Base-by-base conservation (phyloP, 2,113 vertebrate species). In the Oncorhynchus masou region DNA sequence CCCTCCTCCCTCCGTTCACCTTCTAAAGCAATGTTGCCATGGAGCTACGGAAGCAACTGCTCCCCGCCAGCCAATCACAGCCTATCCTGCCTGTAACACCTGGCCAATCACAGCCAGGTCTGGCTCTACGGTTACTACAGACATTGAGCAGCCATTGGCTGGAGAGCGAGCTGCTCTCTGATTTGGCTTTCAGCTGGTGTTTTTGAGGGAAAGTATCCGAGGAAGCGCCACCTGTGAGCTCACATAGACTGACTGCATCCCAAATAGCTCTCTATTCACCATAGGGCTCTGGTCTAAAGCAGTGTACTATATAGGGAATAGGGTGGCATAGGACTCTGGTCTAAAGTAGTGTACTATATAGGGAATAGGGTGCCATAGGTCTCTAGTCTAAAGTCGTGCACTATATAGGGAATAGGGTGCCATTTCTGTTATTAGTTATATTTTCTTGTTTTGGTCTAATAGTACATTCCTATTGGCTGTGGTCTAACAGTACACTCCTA, bases 21-120 rank as follows among this genome's bases (percentile, higher is more conserved):
- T 79, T 27, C n/a, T 69, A 45, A 86, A 90, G 87, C 89, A 90
- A 92, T 89, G 86, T 91, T 90, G 91, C 90, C 90, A 89, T 91
- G 90, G 88, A 91, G 85, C 89, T 90, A 90, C 88, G 86, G 91
- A 91, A 92, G 89, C 91, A 82, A 83, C 78, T 0, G 71, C 76
- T 16, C 34, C 0, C 74, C 1, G 3, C 74, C 83, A 62, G 79
- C 89, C 88, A 93, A 91, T 90, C 62, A 81, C 65, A 79, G 73
- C 31, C 73, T 25, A 80, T 71, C 66, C 84, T 85, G 85, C 66
- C 75, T 82, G 76, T 84, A 78, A 39, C 81, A 69, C 2, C 22
- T 2, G 68, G 49, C 90, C 90, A 91, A 90, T 91, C 75, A 79
- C 84, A 3, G 83, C 66, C 22, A 9, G 19, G 25, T 1, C 78